Conservation (phyloP, 2,113 vertebrate genomes). For the Epinephelus lanceolatus region DNA sequence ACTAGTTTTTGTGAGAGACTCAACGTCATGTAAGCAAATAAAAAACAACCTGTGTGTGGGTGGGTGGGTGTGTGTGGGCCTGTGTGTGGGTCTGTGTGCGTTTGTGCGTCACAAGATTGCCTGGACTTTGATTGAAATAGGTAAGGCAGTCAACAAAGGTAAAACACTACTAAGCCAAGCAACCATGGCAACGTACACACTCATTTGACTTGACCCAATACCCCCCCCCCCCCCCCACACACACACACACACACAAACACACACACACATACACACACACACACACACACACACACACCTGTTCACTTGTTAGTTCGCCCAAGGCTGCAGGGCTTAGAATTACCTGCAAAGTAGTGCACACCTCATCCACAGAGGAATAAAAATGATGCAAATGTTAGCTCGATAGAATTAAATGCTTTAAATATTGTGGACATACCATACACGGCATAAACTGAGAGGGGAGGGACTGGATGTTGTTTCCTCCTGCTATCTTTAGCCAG, state of each 20-base stretch:
- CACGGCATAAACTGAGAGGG: background rate
- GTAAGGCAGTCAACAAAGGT: constrained; percentile 68
- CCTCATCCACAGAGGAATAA: background rate
- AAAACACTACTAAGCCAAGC: constrained; percentile 64
- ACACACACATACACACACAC: constrained; percentile 37
- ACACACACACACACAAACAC: constrained; percentile 32
- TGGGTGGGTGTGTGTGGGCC: background rate
- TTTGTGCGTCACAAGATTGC: constrained; percentile 49
- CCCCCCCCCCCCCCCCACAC: constrained; percentile 33
- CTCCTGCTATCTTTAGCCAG: constrained; percentile 34
- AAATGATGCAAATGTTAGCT: constrained; percentile 10
- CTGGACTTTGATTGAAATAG: constrained; percentile 52
- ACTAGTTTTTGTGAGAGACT: constrained; percentile 2
- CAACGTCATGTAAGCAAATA: constrained; percentile 15
- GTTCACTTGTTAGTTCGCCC: constrained; percentile 36
- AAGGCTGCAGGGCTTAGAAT: constrained; percentile 47
- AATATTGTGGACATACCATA: background rate
- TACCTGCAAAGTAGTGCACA: constrained; percentile 28
- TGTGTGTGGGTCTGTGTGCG: background rate
- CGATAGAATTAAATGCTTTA: background rate
- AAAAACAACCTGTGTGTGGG: constrained; percentile 15
- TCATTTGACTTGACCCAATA: constrained; percentile 73
- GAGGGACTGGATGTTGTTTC: constrained; percentile 18
- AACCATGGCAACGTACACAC: constrained; percentile 74
- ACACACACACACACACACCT: constrained; percentile 35